Conservation (phyloP, 1,140 invertebrate species). For the Psix sp. region DNA sequence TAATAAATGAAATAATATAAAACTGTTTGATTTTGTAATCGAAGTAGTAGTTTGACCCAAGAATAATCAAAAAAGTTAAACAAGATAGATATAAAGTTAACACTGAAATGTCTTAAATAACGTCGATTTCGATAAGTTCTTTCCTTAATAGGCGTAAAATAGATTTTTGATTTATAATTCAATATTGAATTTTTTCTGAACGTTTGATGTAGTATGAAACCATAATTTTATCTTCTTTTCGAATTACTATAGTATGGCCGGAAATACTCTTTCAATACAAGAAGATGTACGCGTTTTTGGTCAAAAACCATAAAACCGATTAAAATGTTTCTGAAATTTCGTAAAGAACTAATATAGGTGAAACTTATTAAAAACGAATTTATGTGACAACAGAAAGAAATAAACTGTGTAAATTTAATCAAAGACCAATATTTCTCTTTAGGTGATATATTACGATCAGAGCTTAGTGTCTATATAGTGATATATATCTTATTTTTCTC, state of each 20-base stretch:
- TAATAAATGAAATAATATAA: too few relatives aligned
- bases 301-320: conserved; percentile 41
- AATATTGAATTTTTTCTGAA: conserved; percentile 39
- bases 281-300: conserved; percentile 33
- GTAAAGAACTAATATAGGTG: conserved; percentile 12
- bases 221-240: conserved; percentile 46
- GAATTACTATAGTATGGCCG: conserved; percentile 10
- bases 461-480: too few relatives aligned
- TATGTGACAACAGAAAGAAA: conserved; percentile 39
- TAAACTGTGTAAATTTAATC: conserved; percentile 16
- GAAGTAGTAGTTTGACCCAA: too few relatives aligned
- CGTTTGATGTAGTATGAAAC: conserved; percentile 42
- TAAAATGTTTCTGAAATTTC: conserved; percentile 17
- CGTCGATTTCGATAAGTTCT: conserved; percentile 8
- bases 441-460: conserved; percentile 11
- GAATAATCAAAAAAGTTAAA: too few relatives aligned
- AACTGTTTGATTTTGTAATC: too few relatives aligned
- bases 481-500: too few relatives aligned
- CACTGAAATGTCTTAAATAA: neutral
- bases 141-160: conserved; percentile 39
- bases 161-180: conserved; percentile 53
- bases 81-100: too few relatives aligned
- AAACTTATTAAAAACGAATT: conserved; percentile 47
- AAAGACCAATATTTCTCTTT: conserved; percentile 7
- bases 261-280: conserved; percentile 16